A percentile compares a stretch with the other conserved stretches of the same genome.
Conservation (phyloP, 2,797 vertebrate genomes). For the Mus spretus region DNA sequence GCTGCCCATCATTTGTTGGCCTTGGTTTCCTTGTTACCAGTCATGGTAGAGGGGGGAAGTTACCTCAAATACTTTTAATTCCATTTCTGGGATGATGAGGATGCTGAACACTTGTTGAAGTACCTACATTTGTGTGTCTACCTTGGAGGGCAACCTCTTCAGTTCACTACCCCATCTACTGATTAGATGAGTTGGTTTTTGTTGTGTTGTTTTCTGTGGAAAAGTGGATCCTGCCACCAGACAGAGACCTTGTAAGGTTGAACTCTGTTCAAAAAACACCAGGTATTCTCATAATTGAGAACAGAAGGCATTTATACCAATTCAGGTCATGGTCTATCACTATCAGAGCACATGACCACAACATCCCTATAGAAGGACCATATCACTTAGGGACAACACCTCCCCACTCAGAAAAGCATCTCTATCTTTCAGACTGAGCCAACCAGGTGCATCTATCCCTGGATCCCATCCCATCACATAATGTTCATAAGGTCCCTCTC, state of each 20-base stretch:
- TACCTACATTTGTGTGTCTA: no score
- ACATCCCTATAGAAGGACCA: accelerated
- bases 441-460: not conserved
- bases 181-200: not conserved
- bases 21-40: not conserved
- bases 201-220: not conserved
- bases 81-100: no score
- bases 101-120: no score
- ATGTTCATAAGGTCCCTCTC: not conserved
- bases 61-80: no score
- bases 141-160: not conserved
- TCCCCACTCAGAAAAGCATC: not conserved
- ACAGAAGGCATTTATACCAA: not conserved
- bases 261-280: not conserved
- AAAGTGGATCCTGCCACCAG: not conserved
- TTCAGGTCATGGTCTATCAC: no score
- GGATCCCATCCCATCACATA: not conserved
- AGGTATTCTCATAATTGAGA: not conserved
- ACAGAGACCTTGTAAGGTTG: not conserved
- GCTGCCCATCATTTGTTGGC: not conserved
- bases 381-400: not conserved
- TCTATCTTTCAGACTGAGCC: not conserved
- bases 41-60: not conserved
- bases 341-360: not conserved
- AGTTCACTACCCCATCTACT: not conserved